Evolutionary conservation across 2,888 invertebrate genomes (phyloP), one percentile per base, ranked within the genome.

Genomic region (Pocota personata): DNA sequence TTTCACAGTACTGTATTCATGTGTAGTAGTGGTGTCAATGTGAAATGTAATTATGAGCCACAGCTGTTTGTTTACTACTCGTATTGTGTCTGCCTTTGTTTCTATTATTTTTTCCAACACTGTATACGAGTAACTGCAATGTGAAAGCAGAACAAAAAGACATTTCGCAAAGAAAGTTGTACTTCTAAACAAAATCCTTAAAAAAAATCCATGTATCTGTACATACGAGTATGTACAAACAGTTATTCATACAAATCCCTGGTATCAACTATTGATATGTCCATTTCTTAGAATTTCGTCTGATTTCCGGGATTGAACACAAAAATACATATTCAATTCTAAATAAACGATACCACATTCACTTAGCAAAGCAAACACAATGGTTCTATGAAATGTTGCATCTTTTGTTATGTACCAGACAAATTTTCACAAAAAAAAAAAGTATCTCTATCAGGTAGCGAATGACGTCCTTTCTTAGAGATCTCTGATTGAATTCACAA

Each of bases 311-410:
- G 46, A 50, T 57, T 43, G 21, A 40, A 58, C 40, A 58, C 55
- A 40, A 40, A 50, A 67, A 77, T 35, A 12, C 10, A 58, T 19
- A 62, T 60, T 60, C 21, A 57, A 55, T 72, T 64, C 50, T 48
- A 21, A 30, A 35, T 57, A 58, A 73, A 64, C 8, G 21, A 73
- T 64, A 66, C 64, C 66, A 27, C 58, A 58, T 66, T 58, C 79
- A 73, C 66, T 73, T 80, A 80, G 66, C 66, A 55, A 73, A 50
- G 48, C 50, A 80, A 73, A 80, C 52, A 73, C 66, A 60, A 67
- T 30, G 48, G 57, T 72, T 27, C 72, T 24, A 60, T 50, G 37
- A 50, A 60, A 60, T 77, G 35, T 24, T n/a, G 37, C 24, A 37
- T 52, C 55, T 16, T 55, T 62, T 78, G 62, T 55, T 62, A 40